phyloP scores from a whole-genome alignment of 2,797 vertebrate genomes.

The Siniperca scherzeri region DNA sequence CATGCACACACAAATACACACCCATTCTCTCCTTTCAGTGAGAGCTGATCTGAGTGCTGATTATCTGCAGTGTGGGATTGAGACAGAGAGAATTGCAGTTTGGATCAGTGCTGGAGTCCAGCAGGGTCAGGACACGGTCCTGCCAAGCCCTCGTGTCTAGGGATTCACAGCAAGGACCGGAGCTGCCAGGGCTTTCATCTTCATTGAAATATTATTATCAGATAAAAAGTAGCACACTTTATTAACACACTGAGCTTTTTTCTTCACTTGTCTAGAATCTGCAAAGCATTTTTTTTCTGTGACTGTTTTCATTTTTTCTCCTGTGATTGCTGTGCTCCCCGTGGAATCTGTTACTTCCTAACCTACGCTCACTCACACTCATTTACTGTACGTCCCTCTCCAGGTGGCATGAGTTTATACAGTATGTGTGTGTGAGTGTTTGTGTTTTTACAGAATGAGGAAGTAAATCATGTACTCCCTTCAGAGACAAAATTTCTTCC shows the following conservation, averaged over 20 bases:
- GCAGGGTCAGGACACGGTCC: constrained; percentile 3
- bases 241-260: background rate
- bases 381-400: background rate
- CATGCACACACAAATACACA: constrained; percentile 27
- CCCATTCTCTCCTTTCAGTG: background rate
- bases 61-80: constrained; percentile 10
- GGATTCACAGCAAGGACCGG: constrained; percentile 17
- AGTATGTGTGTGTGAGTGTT: background rate
- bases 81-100: constrained; percentile 1
- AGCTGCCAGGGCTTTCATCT: constrained; percentile 1
- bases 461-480: constrained; percentile 1
- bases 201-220: background rate
- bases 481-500: constrained; percentile 20
- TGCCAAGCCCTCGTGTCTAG: constrained; percentile 6
- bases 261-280: background rate
- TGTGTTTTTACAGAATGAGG: background rate
- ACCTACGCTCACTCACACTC: background rate
- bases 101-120: constrained; percentile 32
- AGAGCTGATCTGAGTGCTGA: constrained; percentile 35
- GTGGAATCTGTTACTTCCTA: constrained; percentile 28
- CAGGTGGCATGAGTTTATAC: background rate
- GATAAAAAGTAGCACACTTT: constrained; percentile 18
- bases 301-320: background rate
- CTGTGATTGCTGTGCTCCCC: background rate
- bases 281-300: background rate